phyloP scores from a whole-genome alignment of 2,888 invertebrate genomes.

The Oligia strigilis region DNA sequence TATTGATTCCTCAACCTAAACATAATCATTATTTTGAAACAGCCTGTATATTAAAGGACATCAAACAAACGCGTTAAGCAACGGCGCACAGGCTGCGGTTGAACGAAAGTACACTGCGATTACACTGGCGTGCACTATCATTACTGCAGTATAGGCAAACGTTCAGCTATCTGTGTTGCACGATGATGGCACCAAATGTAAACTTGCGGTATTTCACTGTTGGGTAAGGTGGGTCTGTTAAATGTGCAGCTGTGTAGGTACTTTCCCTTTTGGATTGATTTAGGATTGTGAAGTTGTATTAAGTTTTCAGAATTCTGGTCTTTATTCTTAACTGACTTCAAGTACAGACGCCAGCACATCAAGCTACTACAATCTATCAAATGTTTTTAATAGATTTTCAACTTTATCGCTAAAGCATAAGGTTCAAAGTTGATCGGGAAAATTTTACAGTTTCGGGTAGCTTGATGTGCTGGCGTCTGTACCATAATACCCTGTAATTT shows the following conservation, averaged over 20 bases:
- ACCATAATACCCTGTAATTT: too few species aligned
- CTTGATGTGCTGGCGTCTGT: too few species aligned
- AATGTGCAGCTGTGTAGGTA: conserved; percentile 25
- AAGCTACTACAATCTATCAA: too few species aligned
- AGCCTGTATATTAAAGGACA: conserved; percentile 48
- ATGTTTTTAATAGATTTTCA: too few species aligned
- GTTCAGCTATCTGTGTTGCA: conserved; percentile 54
- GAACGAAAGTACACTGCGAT: conserved; percentile 62
- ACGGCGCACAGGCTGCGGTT: conserved; percentile 55
- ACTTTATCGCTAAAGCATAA: too few species aligned
- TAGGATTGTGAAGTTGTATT: not conserved
- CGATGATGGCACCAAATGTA: conserved; percentile 55
- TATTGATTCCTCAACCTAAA: not conserved
- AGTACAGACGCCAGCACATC: too few species aligned
- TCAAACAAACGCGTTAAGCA: conserved; percentile 57
- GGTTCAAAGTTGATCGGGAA: too few species aligned
- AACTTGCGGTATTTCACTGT: conserved; percentile 48
- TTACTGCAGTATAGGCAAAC: conserved; percentile 52
- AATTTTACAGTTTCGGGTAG: too few species aligned
- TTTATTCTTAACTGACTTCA: not conserved
- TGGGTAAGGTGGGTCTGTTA: conserved; percentile 48
- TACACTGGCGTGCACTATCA: conserved; percentile 54
- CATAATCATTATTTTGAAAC: not conserved
- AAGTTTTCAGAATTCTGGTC: not conserved
- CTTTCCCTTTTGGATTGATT: conserved; percentile 55